Conservation (phyloP, 2,888 invertebrate species). For the Drosophila tanythrix region DNA sequence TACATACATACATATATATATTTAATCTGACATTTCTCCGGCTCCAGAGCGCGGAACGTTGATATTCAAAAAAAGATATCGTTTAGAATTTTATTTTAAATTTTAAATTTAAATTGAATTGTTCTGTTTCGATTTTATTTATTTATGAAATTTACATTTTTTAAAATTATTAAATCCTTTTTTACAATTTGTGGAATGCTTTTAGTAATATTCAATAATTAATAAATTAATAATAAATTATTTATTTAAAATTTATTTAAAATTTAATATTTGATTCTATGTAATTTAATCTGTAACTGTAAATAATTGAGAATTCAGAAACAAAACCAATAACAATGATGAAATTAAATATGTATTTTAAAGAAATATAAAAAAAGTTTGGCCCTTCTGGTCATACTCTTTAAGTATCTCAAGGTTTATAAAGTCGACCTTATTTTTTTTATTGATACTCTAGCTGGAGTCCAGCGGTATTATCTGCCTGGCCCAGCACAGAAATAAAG, state of each 20-base stretch:
- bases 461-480: conserved; percentile 2
- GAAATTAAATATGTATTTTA: neutral
- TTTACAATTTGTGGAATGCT: neutral
- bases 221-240: neutral
- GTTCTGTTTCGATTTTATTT: neutral
- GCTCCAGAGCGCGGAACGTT: too few relatives aligned
- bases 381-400: neutral
- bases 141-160: neutral
- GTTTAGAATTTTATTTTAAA: too few relatives aligned
- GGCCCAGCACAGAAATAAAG: conserved; percentile 11
- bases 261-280: neutral
- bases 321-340: neutral
- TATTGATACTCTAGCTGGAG: conserved; percentile 4
- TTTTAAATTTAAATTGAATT: neutral
- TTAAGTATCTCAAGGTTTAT: neutral
- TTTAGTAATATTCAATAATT: neutral
- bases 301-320: neutral
- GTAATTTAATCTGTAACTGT: neutral
- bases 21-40: too few relatives aligned
- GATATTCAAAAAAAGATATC: too few relatives aligned
- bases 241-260: too few relatives aligned
- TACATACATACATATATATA: too few relatives aligned
- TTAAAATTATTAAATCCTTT: neutral
- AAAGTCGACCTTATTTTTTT: conserved; percentile 1
- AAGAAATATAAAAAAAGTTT: neutral